Conservation (phyloP, 2,797 vertebrate species). For the Sylvilagus floridanus region DNA sequence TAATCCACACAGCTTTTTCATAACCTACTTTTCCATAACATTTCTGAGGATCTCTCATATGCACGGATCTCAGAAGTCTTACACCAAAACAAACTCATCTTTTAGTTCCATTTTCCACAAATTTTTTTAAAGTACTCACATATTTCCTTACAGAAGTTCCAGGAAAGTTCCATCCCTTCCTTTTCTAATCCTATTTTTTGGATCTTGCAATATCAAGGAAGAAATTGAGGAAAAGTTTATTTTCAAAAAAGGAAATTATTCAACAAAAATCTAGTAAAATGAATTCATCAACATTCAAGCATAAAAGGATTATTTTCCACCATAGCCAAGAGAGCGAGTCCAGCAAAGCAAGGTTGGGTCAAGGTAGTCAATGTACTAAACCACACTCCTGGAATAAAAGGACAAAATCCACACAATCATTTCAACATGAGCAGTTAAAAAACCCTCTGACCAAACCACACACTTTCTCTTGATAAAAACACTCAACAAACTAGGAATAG, state of each 20-base stretch:
- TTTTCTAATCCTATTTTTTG: constrained; percentile 75
- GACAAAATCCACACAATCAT: not conserved
- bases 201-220: constrained; percentile 79
- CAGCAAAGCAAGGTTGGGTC: constrained; percentile 37
- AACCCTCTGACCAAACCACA: constrained; percentile 15
- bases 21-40: too few relatives aligned
- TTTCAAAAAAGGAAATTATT: constrained; percentile 35
- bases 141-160: not conserved
- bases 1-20: too few relatives aligned
- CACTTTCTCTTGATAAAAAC: not conserved
- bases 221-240: not conserved
- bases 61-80: too few relatives aligned
- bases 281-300: not conserved
- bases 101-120: too few relatives aligned
- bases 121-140: too few relatives aligned
- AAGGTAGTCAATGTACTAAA: not conserved
- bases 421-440: not conserved
- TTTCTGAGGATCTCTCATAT: too few relatives aligned
- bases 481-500: constrained; percentile 2
- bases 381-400: not conserved
- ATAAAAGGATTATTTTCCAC: not conserved
- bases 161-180: constrained; percentile 65
- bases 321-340: not conserved
- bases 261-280: constrained; percentile 36
- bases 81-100: too few relatives aligned